Percentiles rank a stretch among this genome's conserved stretches.
phyloP scores from a whole-genome alignment of 2,113 vertebrate species.

The Boulengeromyrus knoepffleri region DNA sequence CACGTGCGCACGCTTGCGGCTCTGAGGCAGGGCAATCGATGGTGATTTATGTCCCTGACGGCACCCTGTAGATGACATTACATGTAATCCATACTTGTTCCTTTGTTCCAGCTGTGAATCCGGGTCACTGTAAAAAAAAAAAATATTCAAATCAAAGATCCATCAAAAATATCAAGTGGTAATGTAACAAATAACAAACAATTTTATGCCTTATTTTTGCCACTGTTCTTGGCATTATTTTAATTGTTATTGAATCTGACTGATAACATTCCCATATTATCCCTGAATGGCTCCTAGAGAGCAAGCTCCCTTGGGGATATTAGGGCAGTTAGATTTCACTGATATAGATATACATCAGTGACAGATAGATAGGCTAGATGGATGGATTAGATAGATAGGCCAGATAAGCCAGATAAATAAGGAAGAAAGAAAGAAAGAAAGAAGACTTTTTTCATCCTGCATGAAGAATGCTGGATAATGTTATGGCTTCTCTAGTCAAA shows the following conservation, averaged over 20 bases:
- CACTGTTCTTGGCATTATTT: not conserved
- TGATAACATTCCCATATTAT: not conserved
- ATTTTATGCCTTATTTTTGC: not conserved
- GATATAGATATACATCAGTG: not conserved
- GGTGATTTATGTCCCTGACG: slow-evolving; percentile 13
- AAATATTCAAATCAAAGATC: not conserved
- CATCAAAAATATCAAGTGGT: not conserved
- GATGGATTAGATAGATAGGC: not conserved
- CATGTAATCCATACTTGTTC: slow-evolving; percentile 13
- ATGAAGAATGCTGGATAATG: not conserved
- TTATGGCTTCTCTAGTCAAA: not conserved
- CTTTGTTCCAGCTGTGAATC: slow-evolving; percentile 14
- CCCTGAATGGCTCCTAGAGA: not conserved
- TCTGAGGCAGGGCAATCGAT: not conserved
- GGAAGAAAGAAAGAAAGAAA: not conserved
- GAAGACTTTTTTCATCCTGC: not conserved
- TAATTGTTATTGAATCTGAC: not conserved
- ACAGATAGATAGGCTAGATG: not conserved
- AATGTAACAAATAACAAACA: not conserved
- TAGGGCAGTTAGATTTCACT: not conserved
- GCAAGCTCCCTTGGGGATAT: not conserved
- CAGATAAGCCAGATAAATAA: not conserved
- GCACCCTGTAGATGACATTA: slow-evolving; percentile 13
- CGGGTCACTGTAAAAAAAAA: not conserved
- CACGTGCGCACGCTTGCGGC: not conserved